Percentiles rank a stretch among this genome's conserved stretches.
These are phyloP conservation scores for Nebria brevicollis DNA, from an alignment of 2,888 invertebrate genomes.

Conservation along the genomic window DNA sequence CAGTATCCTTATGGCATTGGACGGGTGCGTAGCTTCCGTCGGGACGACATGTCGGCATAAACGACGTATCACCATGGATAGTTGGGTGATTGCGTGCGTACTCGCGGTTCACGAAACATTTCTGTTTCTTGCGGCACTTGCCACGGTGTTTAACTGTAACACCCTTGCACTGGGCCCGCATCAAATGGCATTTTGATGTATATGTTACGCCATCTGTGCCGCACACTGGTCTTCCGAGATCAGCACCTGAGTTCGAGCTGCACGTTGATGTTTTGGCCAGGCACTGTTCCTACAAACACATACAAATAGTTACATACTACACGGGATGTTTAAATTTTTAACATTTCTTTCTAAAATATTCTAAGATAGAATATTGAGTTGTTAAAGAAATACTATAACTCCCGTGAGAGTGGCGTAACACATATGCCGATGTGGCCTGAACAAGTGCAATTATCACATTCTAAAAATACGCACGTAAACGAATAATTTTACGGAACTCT, in stretches of 20 bases:
- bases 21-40: constrained; percentile 88
- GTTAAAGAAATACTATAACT: too few relatives aligned
- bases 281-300: constrained; percentile 33
- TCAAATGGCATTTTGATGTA: constrained; percentile 80
- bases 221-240: constrained; percentile 71
- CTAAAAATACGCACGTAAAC: too few relatives aligned
- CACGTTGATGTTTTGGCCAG: constrained; percentile 20
- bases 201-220: constrained; percentile 87
- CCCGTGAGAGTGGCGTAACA: too few relatives aligned
- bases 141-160: constrained; percentile 55
- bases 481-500: too few relatives aligned
- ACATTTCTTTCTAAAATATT: too few relatives aligned
- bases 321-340: background rate
- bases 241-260: background rate
- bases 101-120: constrained; percentile 60
- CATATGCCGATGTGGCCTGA: too few relatives aligned
- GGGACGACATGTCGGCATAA: constrained; percentile 81
- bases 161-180: constrained; percentile 80
- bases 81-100: constrained; percentile 63
- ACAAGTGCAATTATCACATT: too few relatives aligned
- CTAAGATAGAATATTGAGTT: too few relatives aligned
- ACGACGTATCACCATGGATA: constrained; percentile 59
- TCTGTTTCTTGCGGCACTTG: constrained; percentile 49
- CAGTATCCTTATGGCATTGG: constrained; percentile 83
- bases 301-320: background rate